These are phyloP conservation scores for Volucella zonaria DNA, from an alignment of 2,888 invertebrate species.

Conservation along the genomic window DNA sequence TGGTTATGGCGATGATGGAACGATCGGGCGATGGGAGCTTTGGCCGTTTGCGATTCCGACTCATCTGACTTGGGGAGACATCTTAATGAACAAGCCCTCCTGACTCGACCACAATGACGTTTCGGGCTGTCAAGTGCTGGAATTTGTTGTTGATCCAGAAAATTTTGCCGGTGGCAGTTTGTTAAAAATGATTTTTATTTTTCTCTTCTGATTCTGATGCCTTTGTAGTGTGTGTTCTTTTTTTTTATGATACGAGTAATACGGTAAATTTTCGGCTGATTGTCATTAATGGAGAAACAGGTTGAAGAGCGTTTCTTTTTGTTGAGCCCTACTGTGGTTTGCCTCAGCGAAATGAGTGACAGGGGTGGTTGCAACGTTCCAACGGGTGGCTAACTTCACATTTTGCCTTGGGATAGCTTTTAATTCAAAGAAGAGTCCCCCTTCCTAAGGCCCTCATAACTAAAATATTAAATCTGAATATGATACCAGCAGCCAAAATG, in stretches of 20 bases:
- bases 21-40: background rate
- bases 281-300: constrained; percentile 43
- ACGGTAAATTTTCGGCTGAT: constrained; percentile 35
- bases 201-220: background rate
- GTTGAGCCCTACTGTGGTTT: background rate
- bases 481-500: constrained; percentile 17
- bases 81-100: constrained; percentile 52
- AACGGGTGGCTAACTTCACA: constrained; percentile 21
- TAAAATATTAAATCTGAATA: constrained; percentile 32
- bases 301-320: constrained; percentile 28
- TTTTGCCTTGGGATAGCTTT: constrained; percentile 3
- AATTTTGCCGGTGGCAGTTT: constrained; percentile 55
- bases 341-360: constrained; percentile 45
- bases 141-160: constrained; percentile 68
- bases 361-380: constrained; percentile 7
- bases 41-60: constrained; percentile 18
- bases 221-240: background rate
- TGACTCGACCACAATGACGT: constrained; percentile 33
- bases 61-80: constrained; percentile 33
- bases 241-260: background rate
- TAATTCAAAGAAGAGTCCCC: background rate
- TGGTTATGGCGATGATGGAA: background rate
- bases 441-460: background rate
- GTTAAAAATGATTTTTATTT: background rate
- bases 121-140: constrained; percentile 52